Conservation (phyloP, 2,797 vertebrate genomes). For the Darevskia nairensis region DNA sequence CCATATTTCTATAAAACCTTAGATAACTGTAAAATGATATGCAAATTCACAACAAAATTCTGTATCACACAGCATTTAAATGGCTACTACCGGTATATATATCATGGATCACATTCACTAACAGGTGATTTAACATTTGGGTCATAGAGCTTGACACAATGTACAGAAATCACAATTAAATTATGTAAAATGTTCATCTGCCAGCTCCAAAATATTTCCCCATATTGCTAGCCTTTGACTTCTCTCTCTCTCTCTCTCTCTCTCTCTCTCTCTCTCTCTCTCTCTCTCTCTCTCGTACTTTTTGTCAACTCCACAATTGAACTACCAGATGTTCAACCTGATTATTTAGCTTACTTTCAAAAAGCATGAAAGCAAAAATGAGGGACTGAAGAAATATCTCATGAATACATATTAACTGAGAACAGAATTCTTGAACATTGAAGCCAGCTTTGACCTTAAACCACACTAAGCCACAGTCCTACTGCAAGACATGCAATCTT, state of each 20-base stretch:
- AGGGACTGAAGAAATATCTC: neutral
- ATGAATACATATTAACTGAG: neutral
- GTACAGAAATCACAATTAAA: conserved; percentile 6
- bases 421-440: neutral
- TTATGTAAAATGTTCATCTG: conserved; percentile 13
- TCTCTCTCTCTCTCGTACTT: neutral
- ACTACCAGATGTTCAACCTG: neutral
- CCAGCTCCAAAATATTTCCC: neutral
- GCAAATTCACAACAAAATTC: conserved; percentile 16
- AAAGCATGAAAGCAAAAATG: neutral
- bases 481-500: neutral
- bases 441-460: neutral
- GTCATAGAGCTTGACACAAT: neutral
- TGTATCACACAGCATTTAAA: neutral
- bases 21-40: conserved; percentile 11
- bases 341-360: neutral
- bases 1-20: neutral
- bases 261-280: neutral
- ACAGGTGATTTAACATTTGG: conserved; percentile 26
- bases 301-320: neutral
- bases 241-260: neutral
- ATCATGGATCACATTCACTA: conserved; percentile 10
- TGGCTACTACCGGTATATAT: neutral
- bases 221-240: neutral
- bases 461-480: neutral